Percentiles rank a stretch among this genome's conserved stretches.
These are phyloP conservation scores for Novumbra hubbsi DNA, from an alignment of 2,797 vertebrate genomes.

Conservation along the genomic window DNA sequence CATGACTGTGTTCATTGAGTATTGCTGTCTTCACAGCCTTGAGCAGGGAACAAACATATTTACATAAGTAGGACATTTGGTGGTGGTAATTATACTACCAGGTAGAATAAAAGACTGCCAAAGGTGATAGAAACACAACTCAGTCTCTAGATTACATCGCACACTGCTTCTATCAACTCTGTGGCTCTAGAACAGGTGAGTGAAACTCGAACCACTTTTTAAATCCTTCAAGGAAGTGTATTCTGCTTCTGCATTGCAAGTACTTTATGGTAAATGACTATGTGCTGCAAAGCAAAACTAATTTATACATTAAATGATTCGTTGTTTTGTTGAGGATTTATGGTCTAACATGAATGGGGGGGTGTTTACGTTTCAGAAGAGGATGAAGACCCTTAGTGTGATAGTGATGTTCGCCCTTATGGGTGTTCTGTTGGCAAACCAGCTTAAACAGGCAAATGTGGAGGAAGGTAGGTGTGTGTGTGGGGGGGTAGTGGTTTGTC, in stretches of 20 bases:
- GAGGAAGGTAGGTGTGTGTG: no score
- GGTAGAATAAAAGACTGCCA: background rate
- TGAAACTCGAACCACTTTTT: background rate
- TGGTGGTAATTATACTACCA: background rate
- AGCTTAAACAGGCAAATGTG: no score
- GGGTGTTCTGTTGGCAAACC: background rate
- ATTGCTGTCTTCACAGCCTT: no score
- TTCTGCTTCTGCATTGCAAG: background rate
- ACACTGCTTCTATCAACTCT: background rate
- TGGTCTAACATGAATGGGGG: background rate
- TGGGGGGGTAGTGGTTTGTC: no score
- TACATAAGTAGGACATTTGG: background rate
- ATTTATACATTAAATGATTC: background rate
- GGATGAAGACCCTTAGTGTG: background rate
- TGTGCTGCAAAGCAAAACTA: background rate
- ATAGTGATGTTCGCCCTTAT: background rate
- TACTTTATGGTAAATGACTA: background rate
- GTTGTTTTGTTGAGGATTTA: background rate
- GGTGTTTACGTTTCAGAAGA: background rate
- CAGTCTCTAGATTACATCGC: background rate
- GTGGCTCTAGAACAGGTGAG: background rate
- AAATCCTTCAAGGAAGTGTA: background rate
- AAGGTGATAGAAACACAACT: background rate
- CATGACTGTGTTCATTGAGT: no score
- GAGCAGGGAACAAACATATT: no score